These are phyloP conservation scores for Brachypterus glaber DNA, from an alignment of 2,888 invertebrate species.

Conservation along the genomic window DNA sequence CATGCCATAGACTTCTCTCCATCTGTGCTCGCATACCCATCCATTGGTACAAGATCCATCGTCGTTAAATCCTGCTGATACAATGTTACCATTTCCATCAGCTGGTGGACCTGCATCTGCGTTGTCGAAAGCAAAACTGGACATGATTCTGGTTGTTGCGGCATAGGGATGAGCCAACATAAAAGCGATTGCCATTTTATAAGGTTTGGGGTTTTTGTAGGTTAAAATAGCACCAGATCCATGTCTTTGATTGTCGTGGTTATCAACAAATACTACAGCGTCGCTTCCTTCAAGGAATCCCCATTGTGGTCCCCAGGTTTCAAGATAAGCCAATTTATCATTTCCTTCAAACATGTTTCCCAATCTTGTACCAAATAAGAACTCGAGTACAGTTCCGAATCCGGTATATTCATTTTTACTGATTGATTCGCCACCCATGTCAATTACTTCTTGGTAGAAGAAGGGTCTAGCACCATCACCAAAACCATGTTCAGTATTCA, in stretches of 20 bases:
- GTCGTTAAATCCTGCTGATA: constrained; percentile 54
- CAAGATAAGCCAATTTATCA: constrained; percentile 56
- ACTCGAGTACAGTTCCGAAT: constrained; percentile 65
- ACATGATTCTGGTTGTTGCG: constrained; percentile 75
- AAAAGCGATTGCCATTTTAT: constrained; percentile 66
- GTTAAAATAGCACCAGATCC: constrained; percentile 57
- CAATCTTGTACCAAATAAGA: constrained; percentile 49
- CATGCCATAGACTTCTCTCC: constrained; percentile 75
- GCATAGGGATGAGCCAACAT: constrained; percentile 75
- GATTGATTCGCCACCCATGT: constrained; percentile 43
- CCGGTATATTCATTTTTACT: constrained; percentile 38
- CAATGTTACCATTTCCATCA: constrained; percentile 49
- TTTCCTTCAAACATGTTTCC: constrained; percentile 48
- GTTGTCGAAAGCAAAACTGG: constrained; percentile 61
- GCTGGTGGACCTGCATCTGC: constrained; percentile 60
- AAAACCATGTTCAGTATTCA: too few species aligned
- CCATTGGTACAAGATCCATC: constrained; percentile 59
- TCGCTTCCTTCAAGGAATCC: constrained; percentile 45
- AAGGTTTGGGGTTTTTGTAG: constrained; percentile 52
- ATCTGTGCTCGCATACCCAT: constrained; percentile 80
- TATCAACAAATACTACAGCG: constrained; percentile 40
- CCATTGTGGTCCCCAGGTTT: constrained; percentile 57
- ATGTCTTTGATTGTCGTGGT: constrained; percentile 68
- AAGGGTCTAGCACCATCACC: constrained; percentile 58
- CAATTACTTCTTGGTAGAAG: constrained; percentile 69